Evolutionary conservation across 2,113 vertebrate species (phyloP).

Genomic region (Climacteris rufus): DNA sequence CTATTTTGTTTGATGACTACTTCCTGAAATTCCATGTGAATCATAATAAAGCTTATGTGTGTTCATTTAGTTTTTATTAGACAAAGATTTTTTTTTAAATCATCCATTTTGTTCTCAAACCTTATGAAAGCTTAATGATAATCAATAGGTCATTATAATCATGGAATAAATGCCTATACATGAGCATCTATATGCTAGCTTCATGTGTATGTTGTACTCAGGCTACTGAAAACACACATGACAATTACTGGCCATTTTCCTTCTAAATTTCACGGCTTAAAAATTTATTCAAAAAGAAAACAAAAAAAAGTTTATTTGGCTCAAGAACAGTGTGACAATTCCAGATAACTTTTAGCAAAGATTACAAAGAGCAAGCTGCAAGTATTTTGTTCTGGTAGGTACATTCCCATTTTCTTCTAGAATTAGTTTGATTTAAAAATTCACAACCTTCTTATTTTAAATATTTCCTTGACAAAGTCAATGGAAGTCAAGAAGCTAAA

Average conservation of each 20-base stretch:
- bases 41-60: neutral
- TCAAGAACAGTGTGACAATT: neutral
- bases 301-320: neutral
- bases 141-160: neutral
- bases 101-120: neutral
- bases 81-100: neutral
- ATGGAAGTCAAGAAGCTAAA: neutral
- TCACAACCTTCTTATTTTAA: neutral
- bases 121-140: slow-evolving; percentile 19
- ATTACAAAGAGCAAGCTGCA: neutral
- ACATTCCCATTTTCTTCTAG: neutral
- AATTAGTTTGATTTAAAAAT: neutral
- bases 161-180: neutral
- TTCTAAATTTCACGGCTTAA: neutral
- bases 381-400: neutral
- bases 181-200: neutral
- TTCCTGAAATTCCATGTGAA: neutral
- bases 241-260: neutral
- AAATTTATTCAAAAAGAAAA: neutral
- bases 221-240: neutral
- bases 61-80: neutral
- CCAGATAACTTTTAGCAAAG: neutral
- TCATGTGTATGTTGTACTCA: neutral
- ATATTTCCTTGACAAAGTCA: neutral
- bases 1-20: neutral